Evolutionary conservation across 2,113 vertebrate genomes (phyloP), one percentile per base, ranked within the genome.

Genomic region (Cyprinodon brontotheroides): DNA sequence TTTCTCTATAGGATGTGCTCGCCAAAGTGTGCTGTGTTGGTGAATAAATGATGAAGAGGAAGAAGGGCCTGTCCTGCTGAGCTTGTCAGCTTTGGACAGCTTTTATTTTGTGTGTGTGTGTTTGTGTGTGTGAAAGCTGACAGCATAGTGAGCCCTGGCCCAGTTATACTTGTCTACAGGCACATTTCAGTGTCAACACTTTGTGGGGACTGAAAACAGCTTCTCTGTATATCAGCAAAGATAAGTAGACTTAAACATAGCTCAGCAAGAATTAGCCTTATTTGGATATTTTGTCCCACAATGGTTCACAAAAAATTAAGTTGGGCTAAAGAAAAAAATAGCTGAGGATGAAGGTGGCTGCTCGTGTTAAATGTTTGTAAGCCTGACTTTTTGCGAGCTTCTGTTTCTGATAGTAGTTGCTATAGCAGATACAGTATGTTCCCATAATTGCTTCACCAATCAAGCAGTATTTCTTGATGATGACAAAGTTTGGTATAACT

Each of bases 21-120:
- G 85, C 85, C 74, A 77, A 78, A 86, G 88, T 84, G 75, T 90
- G 92, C 91, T 92, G 92, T 76, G 89, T 77, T 92, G 87, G 87
- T 94, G 91, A 94, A 95, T 93, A 94, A 94, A 91, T 94, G 87
- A 93, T 94, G 91, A 93, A 92, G 90, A 88, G 89, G 89, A 83
- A 87, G 85, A 86, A 80, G 83, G 86, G 38, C 79, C 72, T 81
- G 88, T 89, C 89, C 86, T 92, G 92, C 92, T 92, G 92, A 92
- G 91, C 88, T 91, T 80, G 88, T 88, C 90, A 90, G 74, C 87
- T 89, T 87, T 82, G 74, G 82, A 79, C 83, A 82, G 78, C 64
- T 79, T 68, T 85, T 29, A 29, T 29, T 29, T 29, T 36, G 64
- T 40, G 47, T 14, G 48, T 20, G 48, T 20, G 50, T 57, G 36